Evolutionary conservation across 1,140 invertebrate species (phyloP), one percentile per base, ranked within the genome.

Genomic region (Plodia interpunctella): DNA sequence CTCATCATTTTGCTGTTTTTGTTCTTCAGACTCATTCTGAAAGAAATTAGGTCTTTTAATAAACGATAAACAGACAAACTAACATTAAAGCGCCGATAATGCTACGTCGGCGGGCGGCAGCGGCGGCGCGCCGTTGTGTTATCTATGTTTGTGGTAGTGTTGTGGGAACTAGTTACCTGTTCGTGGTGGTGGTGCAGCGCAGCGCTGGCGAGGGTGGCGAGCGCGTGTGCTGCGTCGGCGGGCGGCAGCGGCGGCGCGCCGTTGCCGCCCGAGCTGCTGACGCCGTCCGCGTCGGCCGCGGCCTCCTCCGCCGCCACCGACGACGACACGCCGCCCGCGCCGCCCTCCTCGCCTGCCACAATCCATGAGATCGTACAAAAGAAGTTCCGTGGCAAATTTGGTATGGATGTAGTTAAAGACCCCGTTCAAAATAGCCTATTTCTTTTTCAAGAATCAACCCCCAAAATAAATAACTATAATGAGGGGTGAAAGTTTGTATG

Each of bases 171-270:
- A 0, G 38, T n/a, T 51, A 85, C 85, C 83, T 88, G 75, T 19
- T 82, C 83, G 49, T 88, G 83, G 15, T 87, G 85, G 56, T 89
- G 82, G 65, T 89, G 80, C 25, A 90, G 76, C 20, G 89, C 89
- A n/a, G 89, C 89, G 62, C 81, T 86, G 57, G 89, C 89, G 13
- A 90, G 79, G n/a, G 89, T 90, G 54, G 89, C 87, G 17, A 90
- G 78, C 49, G 87, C 89, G 66, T 90, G 87, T 55, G 86, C 85
- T 8, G 86, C 87, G 70, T 89, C 87, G 0, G 81, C 57, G 58
- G 87, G 78, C 57, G 80, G 83, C 65, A 86, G 73, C 49, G 83
- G 75, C 35, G 80, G 70, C 55, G 70, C 75, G 38, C 72, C 79
- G 67, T 78, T 77, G 57, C 67, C 74, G 59, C 67, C 74, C 18